Percentiles rank a stretch among this genome's conserved stretches.
Evolutionary conservation across 2,888 invertebrate species (phyloP).

Genomic region (Taphrorychus bicolor): DNA sequence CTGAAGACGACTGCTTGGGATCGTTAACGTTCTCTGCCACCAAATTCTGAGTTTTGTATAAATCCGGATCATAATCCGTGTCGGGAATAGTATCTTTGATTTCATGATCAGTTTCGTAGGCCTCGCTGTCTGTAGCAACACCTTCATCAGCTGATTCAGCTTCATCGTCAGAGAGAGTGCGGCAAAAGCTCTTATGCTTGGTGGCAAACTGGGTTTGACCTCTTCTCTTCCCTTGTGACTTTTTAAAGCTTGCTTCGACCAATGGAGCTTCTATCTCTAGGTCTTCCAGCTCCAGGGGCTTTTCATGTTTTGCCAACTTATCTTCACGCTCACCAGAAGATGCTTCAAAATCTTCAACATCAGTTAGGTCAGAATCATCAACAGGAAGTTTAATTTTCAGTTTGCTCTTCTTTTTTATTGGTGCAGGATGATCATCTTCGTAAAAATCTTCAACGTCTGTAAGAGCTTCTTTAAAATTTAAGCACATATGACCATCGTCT

Average conservation of each 20-base stretch:
- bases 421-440: slow-evolving; percentile 48
- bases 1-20: background rate
- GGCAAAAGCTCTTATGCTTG: slow-evolving; percentile 36
- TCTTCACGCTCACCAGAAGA: slow-evolving; percentile 59
- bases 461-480: slow-evolving; percentile 54
- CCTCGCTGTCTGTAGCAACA: slow-evolving; percentile 44
- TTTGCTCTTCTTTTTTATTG: slow-evolving; percentile 45
- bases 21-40: slow-evolving; percentile 14
- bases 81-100: slow-evolving; percentile 38
- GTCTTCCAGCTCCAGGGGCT: slow-evolving; percentile 46
- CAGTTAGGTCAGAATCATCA: slow-evolving; percentile 57
- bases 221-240: slow-evolving; percentile 23
- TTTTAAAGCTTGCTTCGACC: slow-evolving; percentile 46
- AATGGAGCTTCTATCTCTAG: slow-evolving; percentile 47
- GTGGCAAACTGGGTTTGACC: slow-evolving; percentile 43
- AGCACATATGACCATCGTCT: slow-evolving; percentile 54
- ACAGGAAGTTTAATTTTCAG: slow-evolving; percentile 49
- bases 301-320: slow-evolving; percentile 40
- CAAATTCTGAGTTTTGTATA: slow-evolving; percentile 30
- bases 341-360: slow-evolving; percentile 64
- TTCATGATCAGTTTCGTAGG: slow-evolving; percentile 50
- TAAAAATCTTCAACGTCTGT: slow-evolving; percentile 66
- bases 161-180: slow-evolving; percentile 9
- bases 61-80: slow-evolving; percentile 36
- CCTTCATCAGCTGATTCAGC: slow-evolving; percentile 39